Evolutionary conservation across 2,797 vertebrate species (phyloP).

Genomic region (Neosalanx taihuensis): DNA sequence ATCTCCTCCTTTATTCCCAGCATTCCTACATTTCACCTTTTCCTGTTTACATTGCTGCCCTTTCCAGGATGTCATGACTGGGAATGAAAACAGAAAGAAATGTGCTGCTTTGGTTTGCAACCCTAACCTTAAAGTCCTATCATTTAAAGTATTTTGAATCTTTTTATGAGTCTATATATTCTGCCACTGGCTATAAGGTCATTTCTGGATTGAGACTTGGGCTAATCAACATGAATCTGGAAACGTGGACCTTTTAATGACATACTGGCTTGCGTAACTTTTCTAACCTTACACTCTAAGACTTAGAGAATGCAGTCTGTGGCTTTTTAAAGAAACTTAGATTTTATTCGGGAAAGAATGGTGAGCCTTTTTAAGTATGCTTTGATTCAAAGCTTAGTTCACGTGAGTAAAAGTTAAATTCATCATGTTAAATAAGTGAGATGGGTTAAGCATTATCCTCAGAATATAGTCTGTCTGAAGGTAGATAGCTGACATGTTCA

Average conservation of each 20-base stretch:
- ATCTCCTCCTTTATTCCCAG: slow-evolving; percentile 42
- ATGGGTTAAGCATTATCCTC: not conserved
- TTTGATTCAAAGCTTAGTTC: not conserved
- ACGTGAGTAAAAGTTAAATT: no score
- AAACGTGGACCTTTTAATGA: slow-evolving; percentile 26
- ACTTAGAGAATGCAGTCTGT: not conserved
- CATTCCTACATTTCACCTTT: slow-evolving; percentile 33
- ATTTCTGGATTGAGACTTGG: not conserved
- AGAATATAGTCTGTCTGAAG: not conserved
- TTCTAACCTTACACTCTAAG: slow-evolving; percentile 18
- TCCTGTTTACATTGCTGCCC: slow-evolving; percentile 42
- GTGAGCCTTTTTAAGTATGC: not conserved
- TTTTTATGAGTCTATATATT: slow-evolving; percentile 3
- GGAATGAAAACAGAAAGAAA: slow-evolving; percentile 24
- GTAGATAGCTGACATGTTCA: not conserved
- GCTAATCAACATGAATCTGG: slow-evolving; percentile 2
- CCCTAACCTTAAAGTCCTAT: slow-evolving; percentile 1
- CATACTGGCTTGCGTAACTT: slow-evolving; percentile 9
- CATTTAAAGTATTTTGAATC: slow-evolving; percentile 14
- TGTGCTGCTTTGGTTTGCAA: slow-evolving; percentile 3
- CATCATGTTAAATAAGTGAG: not conserved
- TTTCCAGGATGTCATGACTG: slow-evolving; percentile 39
- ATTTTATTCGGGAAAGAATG: not conserved
- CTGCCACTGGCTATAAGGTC: not conserved
- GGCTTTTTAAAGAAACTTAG: not conserved